Evolutionary conservation across 1,140 invertebrate species (phyloP), one percentile per base, ranked within the genome.

Genomic region (Vollenhovia emeryi): DNA sequence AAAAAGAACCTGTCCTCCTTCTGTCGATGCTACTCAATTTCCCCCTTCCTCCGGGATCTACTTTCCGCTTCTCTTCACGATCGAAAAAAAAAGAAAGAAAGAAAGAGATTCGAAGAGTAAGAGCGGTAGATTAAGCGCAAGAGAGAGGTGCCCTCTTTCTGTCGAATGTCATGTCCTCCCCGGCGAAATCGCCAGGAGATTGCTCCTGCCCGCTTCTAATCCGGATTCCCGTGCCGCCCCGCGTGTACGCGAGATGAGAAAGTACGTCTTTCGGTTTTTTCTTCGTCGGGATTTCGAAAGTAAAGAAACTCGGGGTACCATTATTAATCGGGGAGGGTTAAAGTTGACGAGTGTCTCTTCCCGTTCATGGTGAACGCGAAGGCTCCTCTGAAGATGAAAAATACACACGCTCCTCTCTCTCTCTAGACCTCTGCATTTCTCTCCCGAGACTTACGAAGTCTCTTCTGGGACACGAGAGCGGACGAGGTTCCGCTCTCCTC

Each of bases 1-100:
- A 82, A 82, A 71, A 80, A 80, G 50, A 55, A 21, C 18, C 50
- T 59, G 66, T 11, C 50, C 66, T 82, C 24, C 48, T 71, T 82
- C 36, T 43, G 33, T 33, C 64, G 78, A 71, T 43, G 78, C 36
- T 73, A n/a, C 55, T 68, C 76, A 33, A 68, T 40, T 55, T 68
- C 9, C 18, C 24, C 33, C 2, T 6, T 60, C 36, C 15, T 57
- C 27, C 27, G 15, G 18, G 33, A 15, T 68, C 60, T 79, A 79
- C 75, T 79, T 79, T 66, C 18, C 43, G 9, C 30, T 18, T 68
- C 62, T 50, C 60, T 66, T 66, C 57, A 33, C 27, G 8, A 36
- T 50, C 2, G 5, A 18, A 33, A 36, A 40, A 15, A 36, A 36
- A 36, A 36, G 21, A 15, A 36, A 36, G 21, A 36, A 62, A 13